Evolutionary conservation across 2,113 vertebrate species (phyloP).

Genomic region (Albula goreensis): DNA sequence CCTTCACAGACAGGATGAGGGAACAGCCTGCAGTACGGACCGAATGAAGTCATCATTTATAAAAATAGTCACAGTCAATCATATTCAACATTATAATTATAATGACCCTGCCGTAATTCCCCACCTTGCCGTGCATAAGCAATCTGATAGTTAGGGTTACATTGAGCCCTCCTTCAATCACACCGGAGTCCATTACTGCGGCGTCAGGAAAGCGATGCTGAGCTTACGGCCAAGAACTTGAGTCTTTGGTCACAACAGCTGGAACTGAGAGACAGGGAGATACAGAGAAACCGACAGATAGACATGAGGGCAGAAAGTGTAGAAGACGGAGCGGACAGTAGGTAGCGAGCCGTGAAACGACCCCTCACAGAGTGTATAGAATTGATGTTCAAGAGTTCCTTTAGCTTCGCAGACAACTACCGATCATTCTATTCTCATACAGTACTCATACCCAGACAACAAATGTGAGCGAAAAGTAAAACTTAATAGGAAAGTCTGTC

Average conservation of each 20-base stretch:
- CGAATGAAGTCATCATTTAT: not conserved
- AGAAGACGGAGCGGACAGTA: too few relatives aligned
- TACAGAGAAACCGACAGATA: not conserved
- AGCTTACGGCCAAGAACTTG: constrained; percentile 44
- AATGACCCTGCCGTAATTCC: constrained; percentile 6
- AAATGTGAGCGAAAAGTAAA: too few relatives aligned
- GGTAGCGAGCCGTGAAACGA: not conserved
- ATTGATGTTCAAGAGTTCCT: too few relatives aligned
- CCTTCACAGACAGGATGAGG: not conserved
- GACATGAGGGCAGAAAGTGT: not conserved
- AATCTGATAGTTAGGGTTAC: constrained; percentile 98
- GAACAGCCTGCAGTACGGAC: not conserved
- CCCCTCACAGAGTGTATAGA: too few relatives aligned
- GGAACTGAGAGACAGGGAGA: constrained; percentile 41
- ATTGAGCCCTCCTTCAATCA: constrained; percentile 98
- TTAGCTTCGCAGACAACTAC: too few relatives aligned
- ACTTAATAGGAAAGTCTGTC: too few relatives aligned
- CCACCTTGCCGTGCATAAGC: constrained; percentile 96
- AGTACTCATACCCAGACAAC: too few relatives aligned
- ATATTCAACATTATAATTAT: not conserved
- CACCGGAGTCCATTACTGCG: constrained; percentile 93
- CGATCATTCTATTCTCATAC: too few relatives aligned
- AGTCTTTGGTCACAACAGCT: constrained; percentile 63
- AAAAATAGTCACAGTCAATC: not conserved
- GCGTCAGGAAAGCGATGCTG: constrained; percentile 51